Evolutionary conservation across 2,113 vertebrate species (phyloP).

Genomic region (Passer montanus): DNA sequence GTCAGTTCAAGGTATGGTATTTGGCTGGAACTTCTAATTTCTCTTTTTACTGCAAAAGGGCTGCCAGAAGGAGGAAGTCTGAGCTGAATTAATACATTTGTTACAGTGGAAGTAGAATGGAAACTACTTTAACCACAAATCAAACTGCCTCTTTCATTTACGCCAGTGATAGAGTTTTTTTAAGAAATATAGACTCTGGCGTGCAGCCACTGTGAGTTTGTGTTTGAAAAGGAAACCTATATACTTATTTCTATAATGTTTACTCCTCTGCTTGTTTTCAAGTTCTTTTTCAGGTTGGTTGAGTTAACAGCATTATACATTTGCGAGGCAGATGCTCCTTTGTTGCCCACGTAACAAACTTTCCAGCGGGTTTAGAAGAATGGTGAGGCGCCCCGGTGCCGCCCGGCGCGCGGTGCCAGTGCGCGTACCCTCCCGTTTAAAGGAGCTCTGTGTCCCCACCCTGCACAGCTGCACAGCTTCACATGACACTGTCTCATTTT

Average conservation of each 20-base stretch:
- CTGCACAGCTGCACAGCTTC: constrained; percentile 79
- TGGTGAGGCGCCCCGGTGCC: neutral
- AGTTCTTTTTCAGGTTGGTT: constrained; percentile 50
- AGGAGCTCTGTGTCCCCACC: constrained; percentile 65
- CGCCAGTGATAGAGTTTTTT: constrained; percentile 82
- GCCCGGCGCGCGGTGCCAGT: neutral
- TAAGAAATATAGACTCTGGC: constrained; percentile 83
- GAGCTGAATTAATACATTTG: constrained; percentile 89
- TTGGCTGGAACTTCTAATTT: constrained; percentile 86
- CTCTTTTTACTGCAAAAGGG: constrained; percentile 82
- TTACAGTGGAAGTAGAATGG: constrained; percentile 86
- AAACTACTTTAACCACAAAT: constrained; percentile 84
- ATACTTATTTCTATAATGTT: constrained; percentile 78
- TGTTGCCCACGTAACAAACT: neutral
- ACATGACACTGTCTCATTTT: constrained; percentile 73
- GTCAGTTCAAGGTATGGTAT: constrained; percentile 88
- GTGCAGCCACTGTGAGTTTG: constrained; percentile 73
- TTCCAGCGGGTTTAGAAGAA: neutral
- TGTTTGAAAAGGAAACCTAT: constrained; percentile 77
- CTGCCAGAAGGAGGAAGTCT: constrained; percentile 86
- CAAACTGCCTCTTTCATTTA: constrained; percentile 86
- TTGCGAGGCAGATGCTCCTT: constrained; percentile 59
- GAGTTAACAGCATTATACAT: neutral
- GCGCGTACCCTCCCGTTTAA: constrained; percentile 25
- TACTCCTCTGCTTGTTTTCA: constrained; percentile 72